Conservation (phyloP, 1,140 invertebrate genomes). For the Holotrichia oblita region DNA sequence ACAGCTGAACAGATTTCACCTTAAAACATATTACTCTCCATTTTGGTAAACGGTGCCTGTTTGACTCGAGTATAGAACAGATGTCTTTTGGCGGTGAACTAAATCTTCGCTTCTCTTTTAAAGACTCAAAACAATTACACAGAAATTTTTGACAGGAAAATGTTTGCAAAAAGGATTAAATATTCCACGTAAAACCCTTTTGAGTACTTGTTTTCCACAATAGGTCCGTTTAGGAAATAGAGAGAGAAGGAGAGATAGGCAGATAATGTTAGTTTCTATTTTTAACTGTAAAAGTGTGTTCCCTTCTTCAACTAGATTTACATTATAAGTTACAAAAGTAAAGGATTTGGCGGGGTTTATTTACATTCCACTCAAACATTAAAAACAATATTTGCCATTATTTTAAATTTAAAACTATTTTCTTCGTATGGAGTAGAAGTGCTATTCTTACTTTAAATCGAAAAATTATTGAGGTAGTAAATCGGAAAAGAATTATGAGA, state of each 20-base stretch:
- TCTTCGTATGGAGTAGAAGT: too few species aligned
- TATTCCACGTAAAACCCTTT: not conserved
- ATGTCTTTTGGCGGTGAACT: not conserved
- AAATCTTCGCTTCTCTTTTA: not conserved
- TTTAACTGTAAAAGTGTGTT: too few species aligned
- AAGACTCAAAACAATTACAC: constrained; percentile 14
- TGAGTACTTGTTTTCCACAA: not conserved
- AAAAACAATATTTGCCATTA: too few species aligned
- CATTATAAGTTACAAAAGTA: too few species aligned
- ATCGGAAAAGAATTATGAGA: not conserved
- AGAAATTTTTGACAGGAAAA: not conserved
- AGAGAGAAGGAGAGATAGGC: too few species aligned
- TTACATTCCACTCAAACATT: too few species aligned
- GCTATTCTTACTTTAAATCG: constrained; percentile 13
- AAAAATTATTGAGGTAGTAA: not conserved
- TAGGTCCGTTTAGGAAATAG: not conserved
- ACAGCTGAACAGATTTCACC: too few species aligned
- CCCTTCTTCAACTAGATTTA: too few species aligned
- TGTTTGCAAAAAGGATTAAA: constrained; percentile 25
- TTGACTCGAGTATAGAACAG: not conserved
- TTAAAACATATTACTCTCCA: too few species aligned
- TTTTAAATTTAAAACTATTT: too few species aligned
- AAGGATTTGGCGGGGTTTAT: too few species aligned
- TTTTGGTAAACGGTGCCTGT: not conserved
- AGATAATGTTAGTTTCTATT: too few species aligned